These are phyloP conservation scores for Ciconia nigra DNA, from an alignment of 2,797 vertebrate species.

Conservation along the genomic window DNA sequence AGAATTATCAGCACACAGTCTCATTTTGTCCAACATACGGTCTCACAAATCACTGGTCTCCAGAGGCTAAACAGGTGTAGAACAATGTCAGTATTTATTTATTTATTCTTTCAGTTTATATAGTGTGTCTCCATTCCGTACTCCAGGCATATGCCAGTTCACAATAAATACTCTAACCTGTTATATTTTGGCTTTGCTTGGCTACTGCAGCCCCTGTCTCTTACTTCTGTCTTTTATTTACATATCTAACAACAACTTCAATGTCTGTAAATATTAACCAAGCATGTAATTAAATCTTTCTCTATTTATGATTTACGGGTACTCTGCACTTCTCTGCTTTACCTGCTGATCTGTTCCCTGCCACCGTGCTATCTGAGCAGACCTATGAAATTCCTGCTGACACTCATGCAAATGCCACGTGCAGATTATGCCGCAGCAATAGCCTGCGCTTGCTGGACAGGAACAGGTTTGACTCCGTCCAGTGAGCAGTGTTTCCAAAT, in stretches of 20 bases:
- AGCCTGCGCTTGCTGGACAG: background rate
- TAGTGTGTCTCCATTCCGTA: background rate
- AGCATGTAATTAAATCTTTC: constrained; percentile 50
- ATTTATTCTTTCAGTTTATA: constrained; percentile 46
- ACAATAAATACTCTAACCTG: constrained; percentile 16
- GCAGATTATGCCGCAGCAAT: background rate
- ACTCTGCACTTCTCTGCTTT: constrained; percentile 12
- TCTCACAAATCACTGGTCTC: constrained; percentile 55
- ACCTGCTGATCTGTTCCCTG: background rate
- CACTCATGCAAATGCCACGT: background rate
- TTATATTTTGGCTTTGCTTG: constrained; percentile 25
- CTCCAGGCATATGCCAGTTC: constrained; percentile 6
- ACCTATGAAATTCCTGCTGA: background rate
- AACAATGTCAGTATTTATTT: constrained; percentile 64
- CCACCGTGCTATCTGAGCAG: background rate
- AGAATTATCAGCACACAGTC: constrained; percentile 44
- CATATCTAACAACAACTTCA: background rate
- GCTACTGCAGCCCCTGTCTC: background rate
- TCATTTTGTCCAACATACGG: constrained; percentile 61
- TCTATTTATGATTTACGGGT: constrained; percentile 18
- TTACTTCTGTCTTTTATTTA: constrained; percentile 17
- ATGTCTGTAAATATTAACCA: constrained; percentile 45
- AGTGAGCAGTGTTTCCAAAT: background rate
- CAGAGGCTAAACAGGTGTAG: constrained; percentile 45
- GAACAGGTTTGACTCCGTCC: background rate